Conservation (phyloP, 2,113 vertebrate genomes). For the Gymnarchus niloticus region DNA sequence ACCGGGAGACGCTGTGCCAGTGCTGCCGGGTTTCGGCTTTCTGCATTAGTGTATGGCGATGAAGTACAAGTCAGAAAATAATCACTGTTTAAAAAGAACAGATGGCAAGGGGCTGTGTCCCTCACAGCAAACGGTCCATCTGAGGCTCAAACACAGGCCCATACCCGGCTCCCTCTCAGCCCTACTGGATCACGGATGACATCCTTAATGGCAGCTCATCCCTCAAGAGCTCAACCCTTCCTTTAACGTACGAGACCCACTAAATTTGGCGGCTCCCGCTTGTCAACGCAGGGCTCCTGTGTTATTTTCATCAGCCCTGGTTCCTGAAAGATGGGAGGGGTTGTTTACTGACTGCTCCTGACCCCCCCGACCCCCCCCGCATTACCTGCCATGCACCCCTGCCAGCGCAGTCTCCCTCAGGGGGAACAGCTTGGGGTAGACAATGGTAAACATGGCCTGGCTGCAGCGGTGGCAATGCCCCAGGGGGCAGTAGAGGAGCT, state of each 20-base stretch:
- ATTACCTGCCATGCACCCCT: slow-evolving; percentile 86
- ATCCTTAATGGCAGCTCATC: not conserved
- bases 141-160: too few relatives aligned
- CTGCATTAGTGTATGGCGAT: too few relatives aligned
- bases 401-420: slow-evolving; percentile 87
- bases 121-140: too few relatives aligned
- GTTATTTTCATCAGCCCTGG: not conserved
- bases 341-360: not conserved
- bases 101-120: too few relatives aligned
- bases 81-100: too few relatives aligned
- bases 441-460: slow-evolving; percentile 93
- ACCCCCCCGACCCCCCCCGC: not conserved
- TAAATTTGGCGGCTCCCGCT: not conserved
- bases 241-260: not conserved
- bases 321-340: not conserved
- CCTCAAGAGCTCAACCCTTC: not conserved
- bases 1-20: not conserved
- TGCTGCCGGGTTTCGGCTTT: too few relatives aligned
- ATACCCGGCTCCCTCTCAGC: too few relatives aligned
- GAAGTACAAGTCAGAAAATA: too few relatives aligned
- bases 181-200: not conserved
- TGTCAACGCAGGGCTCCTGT: not conserved
- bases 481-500: slow-evolving; percentile 81
- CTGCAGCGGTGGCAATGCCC: slow-evolving; percentile 94
- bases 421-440: slow-evolving; percentile 92